Evolutionary conservation across 2,113 vertebrate species (phyloP).

Genomic region (Dinomys branickii): DNA sequence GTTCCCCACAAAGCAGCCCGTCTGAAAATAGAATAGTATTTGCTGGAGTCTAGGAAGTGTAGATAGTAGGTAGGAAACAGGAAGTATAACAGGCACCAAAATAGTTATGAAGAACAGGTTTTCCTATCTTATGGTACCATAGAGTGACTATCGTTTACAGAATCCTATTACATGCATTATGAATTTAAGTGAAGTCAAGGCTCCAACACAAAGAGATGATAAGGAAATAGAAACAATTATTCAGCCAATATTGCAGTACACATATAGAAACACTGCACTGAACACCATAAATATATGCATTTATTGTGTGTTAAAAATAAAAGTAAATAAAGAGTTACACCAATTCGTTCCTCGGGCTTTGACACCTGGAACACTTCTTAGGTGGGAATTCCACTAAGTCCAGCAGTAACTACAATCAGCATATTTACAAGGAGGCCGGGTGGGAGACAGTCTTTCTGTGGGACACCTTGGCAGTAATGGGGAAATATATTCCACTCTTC

Average conservation of each 20-base stretch:
- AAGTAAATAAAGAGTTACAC: not conserved
- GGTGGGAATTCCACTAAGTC: not conserved
- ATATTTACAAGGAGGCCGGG: no score
- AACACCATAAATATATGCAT: not conserved
- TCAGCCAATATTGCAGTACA: not conserved
- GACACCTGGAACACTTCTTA: not conserved
- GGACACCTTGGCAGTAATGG: not conserved
- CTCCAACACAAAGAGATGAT: not conserved
- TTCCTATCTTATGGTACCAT: no score
- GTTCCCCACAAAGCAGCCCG: not conserved
- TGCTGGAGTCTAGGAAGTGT: not conserved
- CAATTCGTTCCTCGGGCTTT: not conserved
- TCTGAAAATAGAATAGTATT: not conserved
- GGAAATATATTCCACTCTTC: not conserved
- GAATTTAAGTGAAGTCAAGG: not conserved
- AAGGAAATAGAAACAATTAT: not conserved
- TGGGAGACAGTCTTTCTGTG: not conserved
- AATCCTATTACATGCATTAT: not conserved
- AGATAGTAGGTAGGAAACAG: not conserved
- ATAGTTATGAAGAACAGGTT: not conserved
- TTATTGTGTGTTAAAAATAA: not conserved
- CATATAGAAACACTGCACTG: not conserved
- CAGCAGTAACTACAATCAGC: not conserved
- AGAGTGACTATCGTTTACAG: not conserved
- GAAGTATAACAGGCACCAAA: not conserved